Percentiles rank a stretch among this genome's conserved stretches.
These are phyloP conservation scores for Phalanger gymnotis DNA, from an alignment of 2,797 vertebrate genomes.

Conservation along the genomic window DNA sequence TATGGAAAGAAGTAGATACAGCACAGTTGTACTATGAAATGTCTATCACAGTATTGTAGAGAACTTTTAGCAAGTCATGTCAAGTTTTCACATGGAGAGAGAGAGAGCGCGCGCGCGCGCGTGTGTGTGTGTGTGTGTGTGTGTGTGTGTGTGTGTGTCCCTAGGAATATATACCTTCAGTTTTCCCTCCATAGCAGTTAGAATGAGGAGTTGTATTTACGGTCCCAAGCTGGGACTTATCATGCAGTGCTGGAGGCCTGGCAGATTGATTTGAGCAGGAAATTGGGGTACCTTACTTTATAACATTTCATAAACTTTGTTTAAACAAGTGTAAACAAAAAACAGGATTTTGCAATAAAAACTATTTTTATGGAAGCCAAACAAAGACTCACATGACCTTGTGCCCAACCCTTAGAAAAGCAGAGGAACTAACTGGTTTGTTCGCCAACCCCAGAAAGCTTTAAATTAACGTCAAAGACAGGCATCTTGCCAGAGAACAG, in stretches of 20 bases:
- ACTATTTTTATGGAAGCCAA: slow-evolving; percentile 79
- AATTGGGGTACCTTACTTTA: slow-evolving; percentile 71
- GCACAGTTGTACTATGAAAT: background rate
- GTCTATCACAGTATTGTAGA: background rate
- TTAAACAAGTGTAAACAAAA: slow-evolving; percentile 77
- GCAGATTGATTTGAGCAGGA: slow-evolving; percentile 58
- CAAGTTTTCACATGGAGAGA: background rate
- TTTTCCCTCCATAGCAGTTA: background rate
- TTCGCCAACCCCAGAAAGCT: slow-evolving; percentile 69
- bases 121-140: background rate
- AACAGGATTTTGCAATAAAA: slow-evolving; percentile 79
- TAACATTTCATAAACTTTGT: slow-evolving; percentile 71
- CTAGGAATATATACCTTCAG: no score
- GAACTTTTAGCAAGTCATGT: background rate
- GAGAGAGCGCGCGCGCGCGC: background rate
- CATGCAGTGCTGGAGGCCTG: slow-evolving; percentile 50
- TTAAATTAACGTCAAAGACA: slow-evolving; percentile 72
- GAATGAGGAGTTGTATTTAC: background rate
- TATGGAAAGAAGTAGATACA: background rate
- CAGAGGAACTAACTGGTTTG: slow-evolving; percentile 73
- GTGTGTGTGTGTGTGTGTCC: background rate
- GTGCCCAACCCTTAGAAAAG: slow-evolving; percentile 65
- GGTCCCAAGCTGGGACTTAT: slow-evolving; percentile 11
- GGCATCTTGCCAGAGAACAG: slow-evolving; percentile 66
- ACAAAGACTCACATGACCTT: slow-evolving; percentile 66